Conservation (phyloP, 2,797 vertebrate genomes). For the Hapalemur alaotrensis region DNA sequence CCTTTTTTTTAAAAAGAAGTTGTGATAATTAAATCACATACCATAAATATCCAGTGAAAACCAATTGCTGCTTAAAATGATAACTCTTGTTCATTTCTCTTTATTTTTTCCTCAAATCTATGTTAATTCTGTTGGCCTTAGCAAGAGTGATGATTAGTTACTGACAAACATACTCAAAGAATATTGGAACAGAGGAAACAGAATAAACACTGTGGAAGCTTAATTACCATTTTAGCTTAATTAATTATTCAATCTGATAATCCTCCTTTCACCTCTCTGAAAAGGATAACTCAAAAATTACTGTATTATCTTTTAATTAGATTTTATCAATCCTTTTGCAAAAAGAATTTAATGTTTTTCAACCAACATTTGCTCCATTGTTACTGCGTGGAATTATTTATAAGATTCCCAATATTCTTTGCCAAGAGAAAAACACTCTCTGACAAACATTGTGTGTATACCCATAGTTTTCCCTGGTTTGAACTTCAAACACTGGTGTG, state of each 20-base stretch:
- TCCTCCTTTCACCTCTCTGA: constrained; percentile 19
- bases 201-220: neutral
- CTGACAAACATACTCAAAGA: neutral
- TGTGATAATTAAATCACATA: constrained; percentile 27
- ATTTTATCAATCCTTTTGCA: neutral
- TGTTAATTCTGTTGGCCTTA: neutral
- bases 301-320: neutral
- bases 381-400: neutral
- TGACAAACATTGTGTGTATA: neutral
- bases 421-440: neutral
- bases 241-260: neutral
- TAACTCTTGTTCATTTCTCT: neutral
- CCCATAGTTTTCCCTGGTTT: neutral
- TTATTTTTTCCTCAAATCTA: neutral
- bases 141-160: neutral
- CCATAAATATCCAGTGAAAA: neutral
- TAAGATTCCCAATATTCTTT: constrained; percentile 21
- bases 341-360: neutral
- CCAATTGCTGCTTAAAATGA: neutral
- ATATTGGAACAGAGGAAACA: neutral
- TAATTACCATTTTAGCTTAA: constrained; percentile 19
- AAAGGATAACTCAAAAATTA: constrained; percentile 16
- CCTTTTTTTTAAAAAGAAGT: neutral
- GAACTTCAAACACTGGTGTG: neutral
- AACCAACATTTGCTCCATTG: neutral